Percentiles rank a stretch among this genome's conserved stretches.
Conservation (phyloP, 2,797 vertebrate species). For the Lateolabrax maculatus region DNA sequence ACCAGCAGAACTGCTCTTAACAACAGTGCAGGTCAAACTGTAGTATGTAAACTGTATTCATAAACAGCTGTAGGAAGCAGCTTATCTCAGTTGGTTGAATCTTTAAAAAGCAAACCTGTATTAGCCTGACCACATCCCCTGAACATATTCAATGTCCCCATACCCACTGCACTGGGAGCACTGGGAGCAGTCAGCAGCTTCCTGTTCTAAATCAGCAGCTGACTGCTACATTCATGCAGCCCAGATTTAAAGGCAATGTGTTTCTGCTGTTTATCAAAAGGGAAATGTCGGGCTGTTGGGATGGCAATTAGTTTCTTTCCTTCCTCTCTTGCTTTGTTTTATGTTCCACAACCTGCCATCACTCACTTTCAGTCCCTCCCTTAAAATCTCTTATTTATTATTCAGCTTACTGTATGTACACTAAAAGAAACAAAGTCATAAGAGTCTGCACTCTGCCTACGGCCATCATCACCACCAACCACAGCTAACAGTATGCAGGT, state of each 20-base stretch:
- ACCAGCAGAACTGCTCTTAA: conserved; percentile 3
- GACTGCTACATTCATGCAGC: not conserved
- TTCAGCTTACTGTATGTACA: conserved; percentile 2
- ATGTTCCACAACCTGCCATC: conserved; percentile 2
- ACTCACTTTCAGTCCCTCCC: not conserved
- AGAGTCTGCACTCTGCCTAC: not conserved
- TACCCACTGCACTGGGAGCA: conserved; percentile 7
- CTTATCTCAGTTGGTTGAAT: conserved; percentile 1
- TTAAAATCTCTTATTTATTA: not conserved
- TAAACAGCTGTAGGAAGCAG: conserved; percentile 4
- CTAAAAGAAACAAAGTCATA: not conserved
- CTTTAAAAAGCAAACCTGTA: not conserved
- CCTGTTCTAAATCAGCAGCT: not conserved
- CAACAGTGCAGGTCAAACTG: not conserved
- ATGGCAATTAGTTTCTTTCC: conserved; percentile 39
- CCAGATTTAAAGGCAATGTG: not conserved
- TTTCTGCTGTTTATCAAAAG: conserved; percentile 30
- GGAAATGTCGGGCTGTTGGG: conserved; percentile 17
- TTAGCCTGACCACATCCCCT: not conserved
- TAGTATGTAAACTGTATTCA: not conserved
- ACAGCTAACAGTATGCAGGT: not conserved
- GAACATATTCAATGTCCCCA: not conserved
- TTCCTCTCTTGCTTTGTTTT: conserved; percentile 44
- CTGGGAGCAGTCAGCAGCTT: conserved; percentile 13
- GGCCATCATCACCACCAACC: not conserved